Evolutionary conservation across 2,888 invertebrate genomes (phyloP), one percentile per base, ranked within the genome.

Genomic region (Trypoxylon attenuatum): DNA sequence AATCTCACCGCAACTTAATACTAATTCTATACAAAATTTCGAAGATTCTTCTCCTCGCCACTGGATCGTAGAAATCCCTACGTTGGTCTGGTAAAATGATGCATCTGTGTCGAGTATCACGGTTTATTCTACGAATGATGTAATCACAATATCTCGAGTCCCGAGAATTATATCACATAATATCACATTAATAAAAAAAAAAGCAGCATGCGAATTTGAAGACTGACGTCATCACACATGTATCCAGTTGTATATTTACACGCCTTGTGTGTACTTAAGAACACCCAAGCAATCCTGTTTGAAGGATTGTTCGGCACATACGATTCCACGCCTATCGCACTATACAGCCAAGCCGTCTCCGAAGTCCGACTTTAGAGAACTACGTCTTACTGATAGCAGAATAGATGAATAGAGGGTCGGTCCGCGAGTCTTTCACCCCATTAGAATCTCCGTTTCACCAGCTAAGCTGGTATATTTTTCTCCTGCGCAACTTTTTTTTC

Each of bases 141-240:
- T n/a, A n/a, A n/a, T n/a, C 19, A 53, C 45, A 52, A 58, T 25
- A 19, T 53, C 13, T n/a, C n/a, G n/a, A 13, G 41, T 39, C 1
- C 50, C 45, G 19, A 41, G 51, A 38, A 43, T 27, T 56, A 55
- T 51, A 69, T 62, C 69, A 69, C 64, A 65, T 47, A 58, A 25
- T 75, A 73, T 60, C 64, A 65, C 55, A 65, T 50, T n/a, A n/a
- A n/a, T n/a, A n/a, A n/a, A n/a, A n/a, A n/a, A n/a, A n/a, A 69
- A 51, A 66, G 33, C 60, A 38, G 19, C 33, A 18, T 29, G 21
- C 27, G n/a, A 18, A n/a, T 27, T 50, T 19, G 42, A 29, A 59
- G 25, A 45, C 42, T 54, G 45, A 18, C 45, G 29, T 47, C 19
- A 13, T 54, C 33, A n/a, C n/a, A n/a, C n/a, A n/a, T n/a, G n/a